A percentile compares a stretch with the other conserved stretches of the same genome.
phyloP scores from a whole-genome alignment of 2,797 vertebrate species.

The Notoglanidium macrostoma region DNA sequence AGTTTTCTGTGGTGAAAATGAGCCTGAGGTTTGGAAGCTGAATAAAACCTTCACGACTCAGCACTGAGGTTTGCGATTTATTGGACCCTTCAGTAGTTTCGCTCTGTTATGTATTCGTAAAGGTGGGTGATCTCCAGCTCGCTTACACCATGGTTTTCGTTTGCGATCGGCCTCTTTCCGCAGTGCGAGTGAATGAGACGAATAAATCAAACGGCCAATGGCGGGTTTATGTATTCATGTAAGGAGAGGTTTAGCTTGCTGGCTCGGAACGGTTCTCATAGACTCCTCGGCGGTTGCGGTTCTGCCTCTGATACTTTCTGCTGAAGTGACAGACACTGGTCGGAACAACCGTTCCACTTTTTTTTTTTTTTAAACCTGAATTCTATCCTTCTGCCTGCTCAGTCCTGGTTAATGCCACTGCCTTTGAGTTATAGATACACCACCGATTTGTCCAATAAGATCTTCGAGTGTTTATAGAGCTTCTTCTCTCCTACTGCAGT shows the following conservation, averaged over 20 bases:
- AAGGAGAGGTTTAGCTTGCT: slow-evolving; percentile 47
- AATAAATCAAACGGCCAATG: slow-evolving; percentile 48
- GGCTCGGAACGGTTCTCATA: slow-evolving; percentile 41
- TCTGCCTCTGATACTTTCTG: slow-evolving; percentile 22
- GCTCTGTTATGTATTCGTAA: slow-evolving; percentile 38
- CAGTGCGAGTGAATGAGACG: slow-evolving; percentile 44
- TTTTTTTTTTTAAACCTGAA: neutral
- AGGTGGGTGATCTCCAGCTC: slow-evolving; percentile 47
- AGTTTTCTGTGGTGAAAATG: neutral
- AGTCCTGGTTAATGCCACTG: too few relatives aligned
- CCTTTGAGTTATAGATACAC: neutral
- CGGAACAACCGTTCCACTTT: slow-evolving; percentile 13
- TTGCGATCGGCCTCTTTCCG: slow-evolving; percentile 35
- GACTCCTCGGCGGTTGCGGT: slow-evolving; percentile 49
- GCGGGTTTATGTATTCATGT: slow-evolving; percentile 52
- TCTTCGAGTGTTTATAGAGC: neutral
- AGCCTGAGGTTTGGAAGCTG: slow-evolving; percentile 1
- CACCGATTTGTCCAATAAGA: neutral
- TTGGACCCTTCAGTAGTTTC: slow-evolving; percentile 34
- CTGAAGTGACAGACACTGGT: neutral
- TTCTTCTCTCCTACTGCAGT: neutral
- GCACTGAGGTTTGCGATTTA: slow-evolving; percentile 38
- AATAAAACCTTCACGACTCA: slow-evolving; percentile 35
- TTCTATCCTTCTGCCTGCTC: neutral
- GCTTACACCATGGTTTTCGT: slow-evolving; percentile 36